These are phyloP conservation scores for Erebia ligea DNA, from an alignment of 2,888 invertebrate species.

Conservation along the genomic window DNA sequence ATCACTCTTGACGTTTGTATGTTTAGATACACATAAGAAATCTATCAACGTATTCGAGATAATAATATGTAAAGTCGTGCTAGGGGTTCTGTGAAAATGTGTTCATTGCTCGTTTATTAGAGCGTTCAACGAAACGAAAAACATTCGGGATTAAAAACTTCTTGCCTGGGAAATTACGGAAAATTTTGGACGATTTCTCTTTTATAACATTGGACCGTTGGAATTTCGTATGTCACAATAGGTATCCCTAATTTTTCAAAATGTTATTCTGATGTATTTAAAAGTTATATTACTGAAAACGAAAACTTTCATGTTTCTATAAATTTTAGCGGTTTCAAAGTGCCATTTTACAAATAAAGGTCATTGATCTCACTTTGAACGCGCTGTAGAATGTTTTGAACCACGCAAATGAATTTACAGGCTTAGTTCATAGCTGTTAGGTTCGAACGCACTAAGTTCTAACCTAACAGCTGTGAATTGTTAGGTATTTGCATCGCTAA, in stretches of 20 bases:
- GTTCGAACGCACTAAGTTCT: too few species aligned
- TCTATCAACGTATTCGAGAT: too few species aligned
- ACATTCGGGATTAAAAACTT: constrained; percentile 9
- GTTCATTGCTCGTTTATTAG: constrained; percentile 19
- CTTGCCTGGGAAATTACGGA: constrained; percentile 3
- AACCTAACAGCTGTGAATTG: too few species aligned
- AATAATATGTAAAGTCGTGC: too few species aligned
- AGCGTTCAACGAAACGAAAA: constrained; percentile 3
- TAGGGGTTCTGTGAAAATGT: neutral
- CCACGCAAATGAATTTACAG: neutral
- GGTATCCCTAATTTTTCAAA: neutral
- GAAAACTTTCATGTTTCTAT: too few species aligned
- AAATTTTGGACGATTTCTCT: neutral
- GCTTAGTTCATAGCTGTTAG: neutral
- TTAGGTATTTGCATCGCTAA: neutral
- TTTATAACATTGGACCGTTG: neutral
- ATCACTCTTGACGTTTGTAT: too few species aligned
- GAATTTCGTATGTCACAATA: too few species aligned
- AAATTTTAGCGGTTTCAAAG: too few species aligned
- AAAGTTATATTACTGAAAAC: too few species aligned
- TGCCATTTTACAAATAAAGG: too few species aligned
- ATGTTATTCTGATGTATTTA: neutral
- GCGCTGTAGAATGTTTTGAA: neutral
- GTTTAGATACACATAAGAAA: too few species aligned
- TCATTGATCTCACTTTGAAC: too few species aligned